Conservation (phyloP, 2,113 vertebrate genomes). For the Phainopepla nitens region DNA sequence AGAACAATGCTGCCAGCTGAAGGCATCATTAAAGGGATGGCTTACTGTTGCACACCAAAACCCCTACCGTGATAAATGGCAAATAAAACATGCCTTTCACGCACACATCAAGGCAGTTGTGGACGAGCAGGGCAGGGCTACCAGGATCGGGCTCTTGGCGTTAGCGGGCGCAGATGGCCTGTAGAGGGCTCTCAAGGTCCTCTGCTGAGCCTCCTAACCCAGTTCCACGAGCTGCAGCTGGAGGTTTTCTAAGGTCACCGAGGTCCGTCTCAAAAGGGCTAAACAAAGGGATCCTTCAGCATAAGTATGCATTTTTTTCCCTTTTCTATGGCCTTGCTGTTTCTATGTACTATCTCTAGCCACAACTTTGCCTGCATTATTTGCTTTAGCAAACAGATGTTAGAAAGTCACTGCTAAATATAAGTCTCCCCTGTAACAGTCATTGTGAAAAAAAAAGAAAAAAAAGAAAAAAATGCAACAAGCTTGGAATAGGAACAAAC, state of each 20-base stretch:
- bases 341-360: constrained; percentile 26
- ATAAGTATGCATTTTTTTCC: background rate
- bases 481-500: background rate
- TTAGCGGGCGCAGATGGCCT: constrained; percentile 37
- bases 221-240: constrained; percentile 72
- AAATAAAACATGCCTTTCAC: constrained; percentile 50
- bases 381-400: constrained; percentile 30
- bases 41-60: constrained; percentile 10
- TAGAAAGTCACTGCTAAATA: constrained; percentile 5
- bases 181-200: constrained; percentile 75
- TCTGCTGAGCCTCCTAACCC: constrained; percentile 53
- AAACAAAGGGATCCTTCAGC: constrained; percentile 76
- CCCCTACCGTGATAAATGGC: constrained; percentile 47
- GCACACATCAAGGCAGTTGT: background rate
- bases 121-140: background rate
- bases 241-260: constrained; percentile 83
- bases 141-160: background rate
- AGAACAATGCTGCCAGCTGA: constrained; percentile 30
- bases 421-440: background rate
- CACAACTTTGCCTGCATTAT: constrained; percentile 36
- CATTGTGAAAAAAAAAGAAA: background rate
- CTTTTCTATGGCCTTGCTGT: constrained; percentile 40
- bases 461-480: background rate
- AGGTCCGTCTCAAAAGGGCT: constrained; percentile 76
- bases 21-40: constrained; percentile 29